Evolutionary conservation across 2,888 invertebrate genomes (phyloP).

Genomic region (Augochlorella aurata): DNA sequence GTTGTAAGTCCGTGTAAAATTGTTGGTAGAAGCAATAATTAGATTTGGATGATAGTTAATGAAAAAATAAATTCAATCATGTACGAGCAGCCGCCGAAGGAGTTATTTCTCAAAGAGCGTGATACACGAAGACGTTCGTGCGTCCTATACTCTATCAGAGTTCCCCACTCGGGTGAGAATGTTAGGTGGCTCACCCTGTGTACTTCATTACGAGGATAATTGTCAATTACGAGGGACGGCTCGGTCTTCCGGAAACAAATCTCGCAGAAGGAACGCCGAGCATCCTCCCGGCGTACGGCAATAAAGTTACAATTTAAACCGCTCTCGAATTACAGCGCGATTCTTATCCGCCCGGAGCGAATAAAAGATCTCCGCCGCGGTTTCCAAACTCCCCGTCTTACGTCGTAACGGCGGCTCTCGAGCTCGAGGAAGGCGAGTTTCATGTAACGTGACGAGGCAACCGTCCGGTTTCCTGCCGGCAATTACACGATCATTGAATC

Average conservation of each 20-base stretch:
- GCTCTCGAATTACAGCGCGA: slow-evolving; percentile 15
- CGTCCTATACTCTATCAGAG: no score
- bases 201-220: slow-evolving; percentile 4
- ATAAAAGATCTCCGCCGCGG: not conserved
- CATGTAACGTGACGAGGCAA: slow-evolving; percentile 40
- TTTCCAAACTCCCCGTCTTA: slow-evolving; percentile 33
- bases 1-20: no score
- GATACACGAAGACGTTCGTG: no score
- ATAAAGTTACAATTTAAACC: slow-evolving; percentile 12
- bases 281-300: not conserved
- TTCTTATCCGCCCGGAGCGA: slow-evolving; percentile 3
- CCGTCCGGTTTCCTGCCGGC: slow-evolving; percentile 61
- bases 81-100: no score
- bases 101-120: no score
- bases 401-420: slow-evolving; percentile 33
- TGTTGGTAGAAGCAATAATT: no score
- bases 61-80: no score
- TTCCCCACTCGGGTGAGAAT: no score
- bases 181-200: no score
- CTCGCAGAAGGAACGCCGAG: not conserved
- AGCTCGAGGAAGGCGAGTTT: slow-evolving; percentile 30
- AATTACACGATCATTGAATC: slow-evolving; percentile 71
- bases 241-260: slow-evolving; percentile 6
- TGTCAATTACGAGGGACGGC: not conserved
- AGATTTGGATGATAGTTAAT: no score